Base-by-base conservation (phyloP, 2,888 invertebrate species). In the Dusona sp. region DNA sequence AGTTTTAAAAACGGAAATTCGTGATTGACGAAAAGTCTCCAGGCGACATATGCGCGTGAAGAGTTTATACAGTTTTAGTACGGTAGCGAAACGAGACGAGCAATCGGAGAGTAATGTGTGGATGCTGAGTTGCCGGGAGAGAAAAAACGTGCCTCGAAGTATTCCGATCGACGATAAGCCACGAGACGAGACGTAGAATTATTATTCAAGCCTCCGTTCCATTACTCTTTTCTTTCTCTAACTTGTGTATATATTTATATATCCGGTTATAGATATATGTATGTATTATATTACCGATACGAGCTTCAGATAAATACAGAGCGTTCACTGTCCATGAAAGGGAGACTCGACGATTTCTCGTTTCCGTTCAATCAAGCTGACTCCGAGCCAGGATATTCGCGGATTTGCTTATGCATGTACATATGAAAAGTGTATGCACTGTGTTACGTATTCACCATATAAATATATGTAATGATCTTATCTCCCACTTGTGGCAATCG, bases 331-430 rank as follows among this genome's bases (percentile, higher is more conserved):
- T 86, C 83, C 78, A 67, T 38, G 74, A 73, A 83, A 74, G 83
- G 70, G 82, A 83, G 79, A 81, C 86, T 83, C 86, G 86, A 86
- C 86, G 86, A 84, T 86, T 86, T 86, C 86, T 86, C 86, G 86
- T 86, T 86, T 86, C 86, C 86, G 86, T 86, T 86, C 86, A 86
- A 86, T 86, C 86, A 86, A 84, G 86, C 84, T 70, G 78, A 86
- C 75, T 81, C 78, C 61, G 81, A 80, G 79, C 33, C 67, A 38
- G 77, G 73, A 78, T 73, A 78, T 68, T 86, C 84, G 81, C 73
- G 86, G 80, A 86, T 86, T 86, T 80, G 86, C 86, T 83, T 83
- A 86, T 86, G 86, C 86, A 86, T 86, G 84, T 84, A 74, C 80
- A 81, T 86, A 79, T 81, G 65, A 68, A 38, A 86, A 72, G 70